Base-by-base conservation (phyloP, 1,140 invertebrate species). In the Nebria ingens region DNA sequence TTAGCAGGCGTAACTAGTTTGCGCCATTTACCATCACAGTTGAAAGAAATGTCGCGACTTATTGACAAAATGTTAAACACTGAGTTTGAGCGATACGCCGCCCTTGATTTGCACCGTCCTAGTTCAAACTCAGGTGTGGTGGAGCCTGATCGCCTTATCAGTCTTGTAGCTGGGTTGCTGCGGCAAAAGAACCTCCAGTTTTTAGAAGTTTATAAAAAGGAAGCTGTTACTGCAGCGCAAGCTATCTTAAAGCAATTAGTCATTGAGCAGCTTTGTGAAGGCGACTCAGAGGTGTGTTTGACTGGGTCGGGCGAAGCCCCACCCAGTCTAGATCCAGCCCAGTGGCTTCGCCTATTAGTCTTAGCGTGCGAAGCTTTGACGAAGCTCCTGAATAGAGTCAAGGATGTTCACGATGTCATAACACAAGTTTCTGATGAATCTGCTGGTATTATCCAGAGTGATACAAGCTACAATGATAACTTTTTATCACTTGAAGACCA, bases 11-110 rank as follows among this genome's bases (percentile, higher is more conserved):
- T 97, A 49, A 89, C 92, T 65, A 92, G 93, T 70, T 95, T 98
- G 69, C 87, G 95, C 67, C 93, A 98, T 76, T 76, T 98, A 59
- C 87, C 91, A 60, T 92, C 91, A 49, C 94, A 99, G 73, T 76
- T 99, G n/a, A 87, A 85, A 57, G 97, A 99, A 80, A 92, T 98
- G 83, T 88, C 94, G 65, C 87, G 89, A 67, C 76, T 97, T 2
- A 97, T 99, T 63, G 92, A 97, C 64, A 95, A 94, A 74, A 96
- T 99, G 91, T 79, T 99, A 58, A 86, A 86, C 52, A 91, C 91
- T 50, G 97, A 99, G 71, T 97, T 98, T 73, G 85, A 90, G 65
- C 82, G 87, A 61, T 95, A 94, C 70, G 84, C 93, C 42, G 89
- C 93, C 6, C 80, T 85, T 6, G 94, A 98, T 73, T 78, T 98